Percentiles rank a stretch among this genome's conserved stretches.
Evolutionary conservation across 2,888 invertebrate genomes (phyloP).

Genomic region (Idaea biselata): DNA sequence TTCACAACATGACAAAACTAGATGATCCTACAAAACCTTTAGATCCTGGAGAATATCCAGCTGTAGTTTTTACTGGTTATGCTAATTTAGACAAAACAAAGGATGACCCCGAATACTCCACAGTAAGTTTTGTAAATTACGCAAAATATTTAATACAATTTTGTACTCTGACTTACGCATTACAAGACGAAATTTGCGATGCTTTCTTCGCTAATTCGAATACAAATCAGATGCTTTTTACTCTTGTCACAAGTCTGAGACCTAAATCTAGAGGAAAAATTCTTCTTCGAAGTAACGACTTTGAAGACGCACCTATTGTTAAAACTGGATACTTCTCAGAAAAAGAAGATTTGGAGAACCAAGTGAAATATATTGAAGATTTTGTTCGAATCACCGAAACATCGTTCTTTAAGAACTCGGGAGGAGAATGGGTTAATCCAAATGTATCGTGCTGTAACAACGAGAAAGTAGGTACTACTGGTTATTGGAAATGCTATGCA

Average conservation of each 20-base stretch:
- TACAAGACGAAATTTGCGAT: slow-evolving; percentile 22
- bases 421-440: slow-evolving; percentile 31
- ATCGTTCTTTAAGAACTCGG: slow-evolving; percentile 35
- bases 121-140: slow-evolving; percentile 24
- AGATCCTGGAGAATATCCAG: slow-evolving; percentile 55
- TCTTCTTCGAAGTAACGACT: slow-evolving; percentile 32
- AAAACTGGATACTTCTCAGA: slow-evolving; percentile 31
- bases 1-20: slow-evolving; percentile 28
- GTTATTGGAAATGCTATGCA: slow-evolving; percentile 37
- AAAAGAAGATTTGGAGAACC: slow-evolving; percentile 37
- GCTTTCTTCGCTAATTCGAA: slow-evolving; percentile 20
- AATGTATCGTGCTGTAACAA: slow-evolving; percentile 20
- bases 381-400: slow-evolving; percentile 38
- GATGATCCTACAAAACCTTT: slow-evolving; percentile 4
- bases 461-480: slow-evolving; percentile 20
- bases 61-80: slow-evolving; percentile 23
- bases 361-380: slow-evolving; percentile 35
- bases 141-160: slow-evolving; percentile 35
- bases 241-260: slow-evolving; percentile 29
- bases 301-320: slow-evolving; percentile 35
- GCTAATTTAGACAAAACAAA: slow-evolving; percentile 34
- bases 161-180: slow-evolving; percentile 21
- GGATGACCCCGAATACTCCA: slow-evolving; percentile 37
- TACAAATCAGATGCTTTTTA: slow-evolving; percentile 22
- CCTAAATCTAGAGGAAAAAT: slow-evolving; percentile 40